Evolutionary conservation across 2,888 invertebrate species (phyloP).

Genomic region (Eupithecia subumbrata): DNA sequence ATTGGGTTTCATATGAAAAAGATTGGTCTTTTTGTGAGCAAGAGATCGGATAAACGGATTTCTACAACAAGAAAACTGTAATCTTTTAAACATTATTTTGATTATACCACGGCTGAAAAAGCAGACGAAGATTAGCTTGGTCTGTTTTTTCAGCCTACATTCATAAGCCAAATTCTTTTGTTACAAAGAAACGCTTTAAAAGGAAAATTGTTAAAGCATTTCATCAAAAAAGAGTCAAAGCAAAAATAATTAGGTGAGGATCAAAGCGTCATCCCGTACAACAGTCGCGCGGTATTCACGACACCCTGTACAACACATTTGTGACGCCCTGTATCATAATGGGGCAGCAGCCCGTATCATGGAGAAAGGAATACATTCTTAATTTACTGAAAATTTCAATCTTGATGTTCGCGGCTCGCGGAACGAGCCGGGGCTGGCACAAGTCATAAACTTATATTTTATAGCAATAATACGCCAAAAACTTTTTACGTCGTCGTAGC

Average conservation of each 20-base stretch:
- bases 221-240: neutral
- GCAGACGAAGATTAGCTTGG: neutral
- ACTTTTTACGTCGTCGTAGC: neutral
- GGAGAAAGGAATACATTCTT: slow-evolving; percentile 41
- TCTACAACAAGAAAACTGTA: neutral
- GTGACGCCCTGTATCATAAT: slow-evolving; percentile 23
- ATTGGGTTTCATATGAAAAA: neutral
- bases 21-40: neutral
- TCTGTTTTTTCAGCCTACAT: neutral
- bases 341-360: slow-evolving; percentile 32
- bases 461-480: neutral
- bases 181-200: neutral
- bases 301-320: slow-evolving; percentile 8
- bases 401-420: slow-evolving; percentile 35
- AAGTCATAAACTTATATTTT: slow-evolving; percentile 4
- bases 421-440: slow-evolving; percentile 23
- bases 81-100: neutral
- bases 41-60: neutral
- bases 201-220: neutral
- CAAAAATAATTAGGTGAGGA: neutral
- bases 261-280: slow-evolving; percentile 14
- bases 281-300: neutral
- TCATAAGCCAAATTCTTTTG: neutral
- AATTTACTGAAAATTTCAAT: slow-evolving; percentile 43
- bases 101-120: neutral